Percentiles rank a stretch among this genome's conserved stretches.
These are phyloP conservation scores for Tamias sibiricus DNA, from an alignment of 2,113 vertebrate species.

Conservation along the genomic window DNA sequence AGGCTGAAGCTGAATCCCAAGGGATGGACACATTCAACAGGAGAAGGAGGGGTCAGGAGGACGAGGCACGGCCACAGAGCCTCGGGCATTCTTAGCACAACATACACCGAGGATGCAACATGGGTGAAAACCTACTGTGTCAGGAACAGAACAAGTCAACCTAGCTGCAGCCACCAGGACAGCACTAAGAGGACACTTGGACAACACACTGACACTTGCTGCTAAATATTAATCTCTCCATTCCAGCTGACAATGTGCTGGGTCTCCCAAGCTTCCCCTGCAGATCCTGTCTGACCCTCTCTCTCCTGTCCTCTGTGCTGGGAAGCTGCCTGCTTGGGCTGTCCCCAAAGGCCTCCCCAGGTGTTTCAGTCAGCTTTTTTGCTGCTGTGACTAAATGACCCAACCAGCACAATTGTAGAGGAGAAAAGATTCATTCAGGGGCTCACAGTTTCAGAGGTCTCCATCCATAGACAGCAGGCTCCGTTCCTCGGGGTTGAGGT, in stretches of 20 bases:
- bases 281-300: too few species aligned
- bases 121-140: accelerated
- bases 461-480: too few species aligned
- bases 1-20: not conserved
- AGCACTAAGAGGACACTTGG: too few species aligned
- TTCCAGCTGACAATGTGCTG: accelerated
- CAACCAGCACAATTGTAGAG: too few species aligned
- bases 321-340: not conserved
- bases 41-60: not conserved
- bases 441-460: too few species aligned
- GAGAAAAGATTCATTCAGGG: too few species aligned
- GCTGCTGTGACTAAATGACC: too few species aligned
- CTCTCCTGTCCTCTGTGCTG: accelerated
- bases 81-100: accelerated
- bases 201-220: accelerated
- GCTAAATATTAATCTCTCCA: accelerated
- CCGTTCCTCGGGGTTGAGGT: too few species aligned
- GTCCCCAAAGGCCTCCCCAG: not conserved
- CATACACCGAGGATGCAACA: too few species aligned
- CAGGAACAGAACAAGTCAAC: not conserved
- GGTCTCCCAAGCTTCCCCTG: accelerated
- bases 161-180: not conserved
- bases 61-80: not conserved
- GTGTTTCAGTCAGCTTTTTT: too few species aligned
- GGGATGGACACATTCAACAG: accelerated